Evolutionary conservation across 1,140 invertebrate species (phyloP).

Genomic region (Choristoneura fumiferana): DNA sequence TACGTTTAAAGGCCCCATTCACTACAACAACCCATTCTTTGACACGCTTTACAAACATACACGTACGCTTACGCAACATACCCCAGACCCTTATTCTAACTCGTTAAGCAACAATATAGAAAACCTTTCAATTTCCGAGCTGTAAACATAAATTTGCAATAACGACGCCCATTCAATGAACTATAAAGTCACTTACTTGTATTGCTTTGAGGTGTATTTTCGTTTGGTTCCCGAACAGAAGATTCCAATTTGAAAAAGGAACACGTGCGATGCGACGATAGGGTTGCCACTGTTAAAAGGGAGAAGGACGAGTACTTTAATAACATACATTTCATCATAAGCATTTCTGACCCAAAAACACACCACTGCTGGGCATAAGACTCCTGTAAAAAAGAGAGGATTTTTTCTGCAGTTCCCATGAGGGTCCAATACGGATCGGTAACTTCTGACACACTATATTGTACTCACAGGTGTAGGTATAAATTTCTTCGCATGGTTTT

Average conservation of each 20-base stretch:
- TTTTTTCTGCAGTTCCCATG: no score
- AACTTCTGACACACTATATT: no score
- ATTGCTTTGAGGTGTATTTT: constrained; percentile 32
- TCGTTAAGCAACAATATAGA: constrained; percentile 29
- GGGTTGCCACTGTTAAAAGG: no score
- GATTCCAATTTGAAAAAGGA: constrained; percentile 39
- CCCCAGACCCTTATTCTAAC: neutral
- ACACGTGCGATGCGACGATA: constrained; percentile 43
- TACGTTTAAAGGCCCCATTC: constrained; percentile 66
- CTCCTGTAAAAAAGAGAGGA: no score
- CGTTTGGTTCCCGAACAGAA: constrained; percentile 8
- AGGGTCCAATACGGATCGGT: no score
- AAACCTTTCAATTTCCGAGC: constrained; percentile 16
- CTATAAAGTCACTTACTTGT: neutral
- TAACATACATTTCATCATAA: no score
- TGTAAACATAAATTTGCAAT: constrained; percentile 29
- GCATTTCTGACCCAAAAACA: no score
- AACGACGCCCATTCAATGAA: neutral
- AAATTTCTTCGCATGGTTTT: no score
- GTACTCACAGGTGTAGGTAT: no score
- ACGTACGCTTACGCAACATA: constrained; percentile 11
- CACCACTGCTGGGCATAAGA: no score
- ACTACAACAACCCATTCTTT: constrained; percentile 60
- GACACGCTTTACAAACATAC: constrained; percentile 32
- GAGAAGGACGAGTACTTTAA: no score